Conservation (phyloP, 2,888 invertebrate genomes). For the Spilosoma lubricipeda region DNA sequence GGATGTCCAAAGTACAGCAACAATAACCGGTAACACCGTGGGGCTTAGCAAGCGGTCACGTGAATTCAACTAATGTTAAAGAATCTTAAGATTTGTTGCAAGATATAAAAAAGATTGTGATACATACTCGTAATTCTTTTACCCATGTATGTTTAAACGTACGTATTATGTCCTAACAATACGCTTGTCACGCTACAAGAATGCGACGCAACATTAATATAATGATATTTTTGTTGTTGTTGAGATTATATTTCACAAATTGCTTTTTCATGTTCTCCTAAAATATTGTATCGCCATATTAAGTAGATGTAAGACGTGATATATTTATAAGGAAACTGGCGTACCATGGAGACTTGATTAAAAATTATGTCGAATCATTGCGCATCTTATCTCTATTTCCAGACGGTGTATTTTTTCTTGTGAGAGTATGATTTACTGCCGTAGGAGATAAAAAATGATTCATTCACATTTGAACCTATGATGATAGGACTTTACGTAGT, state of each 20-base stretch:
- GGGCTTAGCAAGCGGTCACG: not conserved
- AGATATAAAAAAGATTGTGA: not conserved
- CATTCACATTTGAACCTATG: not conserved
- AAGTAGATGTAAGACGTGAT: not conserved
- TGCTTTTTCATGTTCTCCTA: not conserved
- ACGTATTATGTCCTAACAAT: not conserved
- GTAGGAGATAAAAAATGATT: not conserved
- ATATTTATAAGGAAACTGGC: not conserved
- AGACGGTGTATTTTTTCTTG: conserved; percentile 1
- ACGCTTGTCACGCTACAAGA: not conserved
- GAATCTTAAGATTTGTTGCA: not conserved
- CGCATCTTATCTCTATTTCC: not conserved
- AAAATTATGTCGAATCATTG: not conserved
- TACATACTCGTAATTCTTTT: not conserved
- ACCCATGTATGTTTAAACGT: too few species aligned
- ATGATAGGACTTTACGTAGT: not conserved
- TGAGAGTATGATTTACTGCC: not conserved
- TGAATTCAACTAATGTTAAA: not conserved
- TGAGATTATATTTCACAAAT: not conserved
- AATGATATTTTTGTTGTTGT: not conserved
- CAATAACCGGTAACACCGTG: too few species aligned
- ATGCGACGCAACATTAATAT: not conserved
- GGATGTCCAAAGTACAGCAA: too few species aligned
- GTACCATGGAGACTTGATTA: not conserved
- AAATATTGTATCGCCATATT: not conserved